These are phyloP conservation scores for Diprion similis DNA, from an alignment of 1,140 invertebrate genomes.

Conservation along the genomic window DNA sequence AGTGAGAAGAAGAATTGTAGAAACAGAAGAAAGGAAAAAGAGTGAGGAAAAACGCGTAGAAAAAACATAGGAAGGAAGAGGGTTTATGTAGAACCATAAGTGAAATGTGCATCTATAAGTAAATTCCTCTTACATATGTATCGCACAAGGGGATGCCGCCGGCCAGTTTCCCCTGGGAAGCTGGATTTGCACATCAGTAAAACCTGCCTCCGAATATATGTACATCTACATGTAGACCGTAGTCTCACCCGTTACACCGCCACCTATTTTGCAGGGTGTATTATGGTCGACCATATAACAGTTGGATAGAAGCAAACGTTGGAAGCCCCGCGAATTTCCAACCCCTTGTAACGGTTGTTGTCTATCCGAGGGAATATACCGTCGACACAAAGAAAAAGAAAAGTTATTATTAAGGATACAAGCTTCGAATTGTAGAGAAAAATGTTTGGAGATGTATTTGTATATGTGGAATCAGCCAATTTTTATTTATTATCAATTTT, in stretches of 20 bases:
- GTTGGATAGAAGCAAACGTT: background rate
- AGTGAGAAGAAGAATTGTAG: too few relatives aligned
- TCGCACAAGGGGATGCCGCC: slow-evolving; percentile 17
- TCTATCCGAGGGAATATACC: too few relatives aligned
- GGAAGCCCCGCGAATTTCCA: background rate
- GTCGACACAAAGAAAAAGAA: too few relatives aligned
- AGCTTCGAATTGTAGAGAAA: too few relatives aligned
- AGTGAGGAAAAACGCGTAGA: too few relatives aligned
- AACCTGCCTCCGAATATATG: slow-evolving; percentile 11
- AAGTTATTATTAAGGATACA: too few relatives aligned
- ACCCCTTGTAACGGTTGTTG: background rate
- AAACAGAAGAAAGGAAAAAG: too few relatives aligned
- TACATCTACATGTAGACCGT: background rate
- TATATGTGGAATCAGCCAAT: too few relatives aligned
- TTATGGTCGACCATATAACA: too few relatives aligned
- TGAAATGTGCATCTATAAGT: slow-evolving; percentile 36
- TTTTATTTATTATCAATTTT: too few relatives aligned
- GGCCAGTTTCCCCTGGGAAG: background rate
- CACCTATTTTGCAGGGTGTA: background rate
- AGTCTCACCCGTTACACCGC: background rate
- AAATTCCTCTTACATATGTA: slow-evolving; percentile 37
- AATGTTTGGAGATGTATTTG: too few relatives aligned
- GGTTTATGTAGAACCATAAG: slow-evolving; percentile 38
- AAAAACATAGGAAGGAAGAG: background rate
- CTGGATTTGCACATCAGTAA: slow-evolving; percentile 13